Evolutionary conservation across 2,888 invertebrate species (phyloP).

Genomic region (Lottia scabra): DNA sequence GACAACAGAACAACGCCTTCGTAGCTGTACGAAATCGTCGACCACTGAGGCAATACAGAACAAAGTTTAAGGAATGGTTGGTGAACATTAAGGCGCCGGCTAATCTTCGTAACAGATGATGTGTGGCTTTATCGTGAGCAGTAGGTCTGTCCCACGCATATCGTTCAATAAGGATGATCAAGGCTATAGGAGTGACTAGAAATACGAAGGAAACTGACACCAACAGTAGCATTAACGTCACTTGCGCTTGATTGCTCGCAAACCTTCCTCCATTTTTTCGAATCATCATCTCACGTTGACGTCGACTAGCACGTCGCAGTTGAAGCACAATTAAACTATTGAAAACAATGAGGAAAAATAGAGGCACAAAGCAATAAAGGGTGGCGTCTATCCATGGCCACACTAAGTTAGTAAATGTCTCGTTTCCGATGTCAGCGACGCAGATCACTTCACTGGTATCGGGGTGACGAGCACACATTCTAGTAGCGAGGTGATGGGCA

Average conservation of each 20-base stretch:
- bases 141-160: conserved; percentile 19
- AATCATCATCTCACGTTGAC: background rate
- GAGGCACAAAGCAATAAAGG: conserved; percentile 30
- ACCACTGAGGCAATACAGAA: conserved; percentile 31
- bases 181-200: conserved; percentile 25
- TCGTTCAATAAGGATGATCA: conserved; percentile 23
- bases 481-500: conserved; percentile 24
- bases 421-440: conserved; percentile 12
- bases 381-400: conserved; percentile 33
- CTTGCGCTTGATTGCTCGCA: conserved; percentile 7
- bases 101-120: conserved; percentile 21
- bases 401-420: conserved; percentile 18
- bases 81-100: conserved; percentile 33
- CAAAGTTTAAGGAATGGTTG: conserved; percentile 30
- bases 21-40: conserved; percentile 23
- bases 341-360: conserved; percentile 22
- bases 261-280: background rate
- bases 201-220: conserved; percentile 31
- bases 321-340: conserved; percentile 27
- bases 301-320: conserved; percentile 10
- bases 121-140: conserved; percentile 13
- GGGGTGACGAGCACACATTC: background rate
- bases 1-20: conserved; percentile 7
- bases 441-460: background rate
- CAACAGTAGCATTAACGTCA: conserved; percentile 28